Conservation (phyloP, 2,888 invertebrate genomes). For the Suillia variegata region DNA sequence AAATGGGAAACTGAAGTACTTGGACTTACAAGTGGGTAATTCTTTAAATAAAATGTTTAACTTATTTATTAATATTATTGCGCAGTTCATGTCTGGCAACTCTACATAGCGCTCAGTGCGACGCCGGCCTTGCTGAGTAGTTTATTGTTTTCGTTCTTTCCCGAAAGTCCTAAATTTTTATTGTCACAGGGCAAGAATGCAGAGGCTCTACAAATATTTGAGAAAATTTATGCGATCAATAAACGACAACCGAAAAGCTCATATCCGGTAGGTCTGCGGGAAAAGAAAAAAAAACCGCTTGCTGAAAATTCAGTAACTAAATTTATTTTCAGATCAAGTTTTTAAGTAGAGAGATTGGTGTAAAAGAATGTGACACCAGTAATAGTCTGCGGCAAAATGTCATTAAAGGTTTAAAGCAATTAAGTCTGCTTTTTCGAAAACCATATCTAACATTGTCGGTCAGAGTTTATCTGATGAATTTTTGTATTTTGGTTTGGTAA, state of each 20-base stretch:
- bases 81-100: slow-evolving; percentile 45
- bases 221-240: slow-evolving; percentile 70
- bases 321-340: no score
- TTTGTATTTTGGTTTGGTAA: slow-evolving; percentile 67
- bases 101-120: slow-evolving; percentile 40
- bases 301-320: no score
- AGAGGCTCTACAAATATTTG: slow-evolving; percentile 46
- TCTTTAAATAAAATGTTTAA: slow-evolving; percentile 47
- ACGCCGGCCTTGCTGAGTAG: slow-evolving; percentile 41
- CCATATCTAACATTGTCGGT: slow-evolving; percentile 67
- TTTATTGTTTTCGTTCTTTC: slow-evolving; percentile 38
- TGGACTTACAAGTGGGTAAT: slow-evolving; percentile 40
- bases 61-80: no score
- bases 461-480: slow-evolving; percentile 68
- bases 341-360: no score
- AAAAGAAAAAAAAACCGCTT: no score
- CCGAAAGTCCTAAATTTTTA: slow-evolving; percentile 55
- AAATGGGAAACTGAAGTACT: slow-evolving; percentile 63
- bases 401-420: slow-evolving; percentile 65
- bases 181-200: slow-evolving; percentile 50
- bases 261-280: not conserved
- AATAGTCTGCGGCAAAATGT: not conserved
- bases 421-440: slow-evolving; percentile 67
- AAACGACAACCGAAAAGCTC: not conserved
- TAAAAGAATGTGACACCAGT: not conserved